Conservation (phyloP, 2,888 invertebrate species). For the Leptopilina myrica region DNA sequence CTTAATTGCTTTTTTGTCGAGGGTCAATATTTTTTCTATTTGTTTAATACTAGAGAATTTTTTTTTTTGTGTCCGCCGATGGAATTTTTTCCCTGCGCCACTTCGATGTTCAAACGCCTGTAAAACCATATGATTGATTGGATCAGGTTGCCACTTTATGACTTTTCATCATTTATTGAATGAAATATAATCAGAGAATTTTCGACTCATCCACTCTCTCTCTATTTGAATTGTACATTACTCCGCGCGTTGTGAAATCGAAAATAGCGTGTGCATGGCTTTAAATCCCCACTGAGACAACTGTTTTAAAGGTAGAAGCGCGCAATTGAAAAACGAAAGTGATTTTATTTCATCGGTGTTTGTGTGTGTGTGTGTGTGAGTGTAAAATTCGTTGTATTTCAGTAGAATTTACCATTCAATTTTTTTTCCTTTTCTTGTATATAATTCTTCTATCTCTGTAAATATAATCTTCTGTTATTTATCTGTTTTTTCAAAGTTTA, state of each 20-base stretch:
- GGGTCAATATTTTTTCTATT: not conserved
- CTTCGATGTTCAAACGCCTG: conserved; percentile 14
- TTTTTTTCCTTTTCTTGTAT: too few relatives aligned
- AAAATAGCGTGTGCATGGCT: not conserved
- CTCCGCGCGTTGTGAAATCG: not conserved
- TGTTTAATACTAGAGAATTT: conserved; percentile 5
- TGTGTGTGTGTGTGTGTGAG: too few relatives aligned
- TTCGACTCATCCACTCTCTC: conserved; percentile 5
- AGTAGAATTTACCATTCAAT: too few relatives aligned
- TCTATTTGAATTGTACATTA: conserved; percentile 16
- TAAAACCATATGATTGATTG: conserved; percentile 20
- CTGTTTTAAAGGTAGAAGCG: not conserved
- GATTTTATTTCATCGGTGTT: not conserved
- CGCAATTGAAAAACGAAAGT: not conserved
- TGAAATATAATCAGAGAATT: conserved; percentile 19
- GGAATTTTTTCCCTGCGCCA: not conserved
- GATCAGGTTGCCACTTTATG: conserved; percentile 12
- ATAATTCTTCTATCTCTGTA: too few relatives aligned
- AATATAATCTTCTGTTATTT: too few relatives aligned
- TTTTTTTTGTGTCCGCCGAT: not conserved
- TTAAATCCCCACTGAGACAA: conserved; percentile 1
- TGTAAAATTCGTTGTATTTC: too few relatives aligned
- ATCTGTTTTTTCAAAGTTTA: too few relatives aligned
- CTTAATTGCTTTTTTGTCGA: conserved; percentile 6
- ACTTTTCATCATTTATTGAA: conserved; percentile 20